Conservation (phyloP, 2,888 invertebrate species). For the Drosophila basisetae region DNA sequence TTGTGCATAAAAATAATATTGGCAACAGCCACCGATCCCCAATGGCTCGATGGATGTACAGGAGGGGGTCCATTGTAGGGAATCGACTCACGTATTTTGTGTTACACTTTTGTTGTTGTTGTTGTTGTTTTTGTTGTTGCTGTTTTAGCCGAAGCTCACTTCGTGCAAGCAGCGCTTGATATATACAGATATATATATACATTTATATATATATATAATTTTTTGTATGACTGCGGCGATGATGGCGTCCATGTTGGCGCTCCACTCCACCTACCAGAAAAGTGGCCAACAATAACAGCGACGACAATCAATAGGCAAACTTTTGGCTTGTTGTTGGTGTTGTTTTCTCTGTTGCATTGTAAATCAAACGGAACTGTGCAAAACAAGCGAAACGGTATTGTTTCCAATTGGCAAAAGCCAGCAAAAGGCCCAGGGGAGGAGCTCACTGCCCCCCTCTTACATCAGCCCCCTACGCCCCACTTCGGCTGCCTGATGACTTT, state of each 20-base stretch:
- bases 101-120: slow-evolving; percentile 74
- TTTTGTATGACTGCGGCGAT: slow-evolving; percentile 48
- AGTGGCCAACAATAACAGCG: slow-evolving; percentile 64
- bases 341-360: slow-evolving; percentile 61
- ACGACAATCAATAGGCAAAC: slow-evolving; percentile 80
- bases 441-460: slow-evolving; percentile 33
- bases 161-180: slow-evolving; percentile 61
- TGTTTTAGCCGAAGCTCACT: slow-evolving; percentile 46
- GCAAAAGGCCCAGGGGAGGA: slow-evolving; percentile 64
- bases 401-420: slow-evolving; percentile 72
- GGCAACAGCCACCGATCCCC: slow-evolving; percentile 29
- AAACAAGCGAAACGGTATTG: slow-evolving; percentile 79
- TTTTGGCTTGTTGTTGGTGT: slow-evolving; percentile 60
- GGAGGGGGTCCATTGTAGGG: slow-evolving; percentile 44
- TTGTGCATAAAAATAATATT: slow-evolving; percentile 37
- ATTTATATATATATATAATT: slow-evolving; percentile 11
- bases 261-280: slow-evolving; percentile 79
- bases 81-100: slow-evolving; percentile 81
- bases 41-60: slow-evolving; percentile 36
- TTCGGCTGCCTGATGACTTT: slow-evolving; percentile 57
- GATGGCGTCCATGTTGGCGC: slow-evolving; percentile 80
- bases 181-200: slow-evolving; percentile 24
- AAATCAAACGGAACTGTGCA: slow-evolving; percentile 78
- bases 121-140: slow-evolving; percentile 32
- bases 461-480: background rate